These are phyloP conservation scores for Capricornis sumatraensis DNA, from an alignment of 2,113 vertebrate genomes.

Conservation along the genomic window DNA sequence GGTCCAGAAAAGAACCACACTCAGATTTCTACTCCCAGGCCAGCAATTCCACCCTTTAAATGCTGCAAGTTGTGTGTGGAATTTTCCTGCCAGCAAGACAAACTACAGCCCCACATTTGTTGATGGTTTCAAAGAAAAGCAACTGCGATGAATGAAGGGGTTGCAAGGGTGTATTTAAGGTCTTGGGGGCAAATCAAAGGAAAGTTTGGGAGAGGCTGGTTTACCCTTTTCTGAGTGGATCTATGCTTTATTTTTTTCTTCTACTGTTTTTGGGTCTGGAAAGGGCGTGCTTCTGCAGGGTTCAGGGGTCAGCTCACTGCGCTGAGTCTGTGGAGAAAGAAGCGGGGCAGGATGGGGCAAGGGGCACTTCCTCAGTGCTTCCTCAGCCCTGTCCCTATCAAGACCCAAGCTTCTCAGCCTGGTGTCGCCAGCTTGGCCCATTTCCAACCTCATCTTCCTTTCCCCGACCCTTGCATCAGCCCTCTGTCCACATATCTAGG, in stretches of 20 bases:
- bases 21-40: neutral
- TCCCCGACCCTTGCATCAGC: neutral
- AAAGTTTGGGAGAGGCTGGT: neutral
- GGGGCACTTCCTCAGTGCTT: neutral
- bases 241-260: neutral
- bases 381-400: neutral
- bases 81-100: conserved; percentile 45
- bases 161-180: conserved; percentile 48
- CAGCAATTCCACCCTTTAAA: neutral
- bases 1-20: neutral
- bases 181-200: conserved; percentile 35
- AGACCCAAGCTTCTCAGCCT: neutral
- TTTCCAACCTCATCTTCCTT: neutral
- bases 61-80: neutral
- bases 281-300: neutral
- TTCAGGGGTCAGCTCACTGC: neutral
- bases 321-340: neutral
- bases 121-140: conserved; percentile 54
- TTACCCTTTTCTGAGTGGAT: conserved; percentile 26
- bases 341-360: neutral
- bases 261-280: conserved; percentile 2
- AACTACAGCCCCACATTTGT: neutral
- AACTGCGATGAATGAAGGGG: conserved; percentile 25
- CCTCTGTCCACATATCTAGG: neutral
- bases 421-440: neutral